Evolutionary conservation across 2,888 invertebrate species (phyloP).

Genomic region (Mythimna pallens): DNA sequence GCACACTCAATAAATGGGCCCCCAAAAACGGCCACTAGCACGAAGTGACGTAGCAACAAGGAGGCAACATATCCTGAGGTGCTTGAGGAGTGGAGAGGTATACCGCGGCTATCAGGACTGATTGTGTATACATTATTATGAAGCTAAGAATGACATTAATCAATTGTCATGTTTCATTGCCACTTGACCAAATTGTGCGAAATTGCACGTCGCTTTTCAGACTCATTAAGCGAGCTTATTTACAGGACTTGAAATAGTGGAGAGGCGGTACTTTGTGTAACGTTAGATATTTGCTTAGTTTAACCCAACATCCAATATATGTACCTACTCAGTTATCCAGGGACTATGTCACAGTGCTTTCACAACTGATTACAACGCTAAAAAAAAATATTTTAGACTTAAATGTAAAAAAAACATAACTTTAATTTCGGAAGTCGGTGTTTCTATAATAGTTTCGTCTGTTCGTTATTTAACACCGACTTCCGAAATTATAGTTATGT

Average conservation of each 20-base stretch:
- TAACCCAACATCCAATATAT: slow-evolving; percentile 1
- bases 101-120: too few relatives aligned
- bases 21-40: too few relatives aligned
- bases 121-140: background rate
- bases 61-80: too few relatives aligned
- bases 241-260: background rate
- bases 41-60: too few relatives aligned
- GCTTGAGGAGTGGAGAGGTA: too few relatives aligned
- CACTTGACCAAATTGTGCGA: background rate
- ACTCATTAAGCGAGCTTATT: slow-evolving; percentile 8
- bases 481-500: too few relatives aligned
- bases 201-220: background rate
- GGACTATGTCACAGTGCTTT: background rate
- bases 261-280: background rate
- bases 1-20: too few relatives aligned
- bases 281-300: slow-evolving; percentile 9
- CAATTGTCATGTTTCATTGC: background rate
- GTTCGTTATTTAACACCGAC: too few relatives aligned
- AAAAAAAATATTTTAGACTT: background rate
- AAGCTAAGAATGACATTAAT: background rate
- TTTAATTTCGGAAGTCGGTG: too few relatives aligned
- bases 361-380: slow-evolving; percentile 4
- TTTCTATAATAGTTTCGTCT: too few relatives aligned
- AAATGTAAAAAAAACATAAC: too few relatives aligned
- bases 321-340: background rate